Conservation (phyloP, 92 coral and sea anemone species). For the Phenganax stokvisi region DNA sequence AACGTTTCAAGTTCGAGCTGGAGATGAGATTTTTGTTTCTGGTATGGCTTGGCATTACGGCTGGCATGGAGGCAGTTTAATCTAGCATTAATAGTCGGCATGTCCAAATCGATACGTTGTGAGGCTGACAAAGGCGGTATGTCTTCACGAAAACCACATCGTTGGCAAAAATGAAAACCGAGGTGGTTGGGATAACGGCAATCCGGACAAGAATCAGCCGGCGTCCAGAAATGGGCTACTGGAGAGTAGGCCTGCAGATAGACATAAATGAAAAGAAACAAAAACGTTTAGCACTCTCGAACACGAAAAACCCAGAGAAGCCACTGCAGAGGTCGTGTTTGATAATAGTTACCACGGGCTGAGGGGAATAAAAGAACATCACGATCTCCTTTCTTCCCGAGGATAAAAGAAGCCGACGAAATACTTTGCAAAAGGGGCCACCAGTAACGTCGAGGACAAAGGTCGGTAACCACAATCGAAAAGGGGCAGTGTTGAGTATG, state of each 20-base stretch:
- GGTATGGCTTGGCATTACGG: background rate
- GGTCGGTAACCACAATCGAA: too few species aligned
- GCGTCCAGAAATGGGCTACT: background rate
- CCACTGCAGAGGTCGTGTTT: background rate
- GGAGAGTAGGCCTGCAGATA: background rate
- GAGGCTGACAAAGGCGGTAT: background rate
- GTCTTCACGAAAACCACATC: conserved; percentile 23
- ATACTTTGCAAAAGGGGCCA: too few species aligned
- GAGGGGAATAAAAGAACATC: background rate
- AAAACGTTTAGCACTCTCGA: background rate
- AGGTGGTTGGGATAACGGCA: conserved; percentile 10
- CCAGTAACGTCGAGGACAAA: too few species aligned
- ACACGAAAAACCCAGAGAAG: conserved; percentile 8
- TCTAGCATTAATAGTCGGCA: background rate
- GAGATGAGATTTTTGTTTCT: background rate
- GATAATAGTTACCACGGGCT: background rate
- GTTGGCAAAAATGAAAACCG: conserved; percentile 15
- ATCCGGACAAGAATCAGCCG: background rate
- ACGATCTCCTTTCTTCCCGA: conserved; percentile 1
- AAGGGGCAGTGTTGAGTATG: too few species aligned
- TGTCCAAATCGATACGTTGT: background rate
- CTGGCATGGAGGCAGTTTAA: background rate
- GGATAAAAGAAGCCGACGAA: background rate
- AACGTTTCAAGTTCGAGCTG: background rate
- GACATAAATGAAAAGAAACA: background rate